A percentile compares a stretch with the other conserved stretches of the same genome.
Evolutionary conservation across 2,113 vertebrate species (phyloP).

Genomic region (Oenanthe oenanthe): DNA sequence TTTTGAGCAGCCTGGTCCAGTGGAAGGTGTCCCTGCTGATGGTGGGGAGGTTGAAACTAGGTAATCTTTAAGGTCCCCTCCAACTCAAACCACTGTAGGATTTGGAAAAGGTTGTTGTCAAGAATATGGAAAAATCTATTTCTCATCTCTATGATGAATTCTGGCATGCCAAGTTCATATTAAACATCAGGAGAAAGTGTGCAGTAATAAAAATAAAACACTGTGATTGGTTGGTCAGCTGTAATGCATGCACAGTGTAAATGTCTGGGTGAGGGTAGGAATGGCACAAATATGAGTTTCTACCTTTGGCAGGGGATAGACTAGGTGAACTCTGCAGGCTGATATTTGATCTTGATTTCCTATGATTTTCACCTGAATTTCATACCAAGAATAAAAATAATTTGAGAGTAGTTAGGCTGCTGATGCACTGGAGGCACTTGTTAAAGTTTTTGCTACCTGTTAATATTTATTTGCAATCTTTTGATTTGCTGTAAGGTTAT

Average conservation of each 20-base stretch:
- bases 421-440: not conserved
- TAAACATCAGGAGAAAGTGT: not conserved
- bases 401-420: not conserved
- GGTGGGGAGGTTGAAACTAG: not conserved
- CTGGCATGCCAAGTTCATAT: not conserved
- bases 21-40: not conserved
- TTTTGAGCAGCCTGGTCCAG: not conserved
- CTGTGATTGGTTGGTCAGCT: not conserved
- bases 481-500: not conserved
- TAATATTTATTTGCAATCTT: not conserved
- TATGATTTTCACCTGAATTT: not conserved
- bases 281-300: not conserved
- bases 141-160: not conserved
- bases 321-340: not conserved
- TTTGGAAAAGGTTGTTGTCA: not conserved
- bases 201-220: not conserved
- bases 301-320: not conserved
- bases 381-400: not conserved
- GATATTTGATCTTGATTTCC: not conserved
- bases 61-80: not conserved
- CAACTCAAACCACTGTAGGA: not conserved
- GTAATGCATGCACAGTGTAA: not conserved
- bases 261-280: no score
- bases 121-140: not conserved
- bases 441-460: not conserved